Percentiles rank a stretch among this genome's conserved stretches.
Evolutionary conservation across 2,113 vertebrate genomes (phyloP).

Genomic region (Chloropsis cyanopogon): DNA sequence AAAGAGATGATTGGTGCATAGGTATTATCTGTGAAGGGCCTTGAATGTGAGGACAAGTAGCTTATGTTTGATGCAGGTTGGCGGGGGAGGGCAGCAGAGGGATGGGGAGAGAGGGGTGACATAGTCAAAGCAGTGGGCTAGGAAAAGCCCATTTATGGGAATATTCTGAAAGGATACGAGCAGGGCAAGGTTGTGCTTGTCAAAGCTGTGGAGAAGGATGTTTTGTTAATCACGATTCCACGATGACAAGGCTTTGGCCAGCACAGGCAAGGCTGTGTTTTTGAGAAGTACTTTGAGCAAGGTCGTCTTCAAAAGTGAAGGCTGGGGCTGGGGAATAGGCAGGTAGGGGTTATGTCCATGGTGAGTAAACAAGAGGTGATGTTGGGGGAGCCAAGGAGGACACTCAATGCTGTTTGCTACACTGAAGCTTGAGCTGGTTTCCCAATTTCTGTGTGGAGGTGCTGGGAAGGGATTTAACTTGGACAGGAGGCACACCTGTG

Average conservation of each 20-base stretch:
- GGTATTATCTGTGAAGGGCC: conserved; percentile 19
- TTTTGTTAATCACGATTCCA: neutral
- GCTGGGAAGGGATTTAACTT: neutral
- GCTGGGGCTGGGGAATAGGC: neutral
- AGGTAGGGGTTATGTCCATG: neutral
- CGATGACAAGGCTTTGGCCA: neutral
- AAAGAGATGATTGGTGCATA: neutral
- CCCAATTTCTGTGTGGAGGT: neutral
- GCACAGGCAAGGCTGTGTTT: neutral
- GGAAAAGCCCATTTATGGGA: neutral
- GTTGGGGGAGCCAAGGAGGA: neutral
- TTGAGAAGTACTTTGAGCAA: neutral
- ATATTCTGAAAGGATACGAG: neutral
- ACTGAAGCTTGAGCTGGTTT: neutral
- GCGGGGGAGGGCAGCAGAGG: neutral
- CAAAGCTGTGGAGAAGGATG: neutral
- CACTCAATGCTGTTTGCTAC: neutral
- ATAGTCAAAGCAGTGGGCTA: neutral
- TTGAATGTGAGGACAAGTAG: conserved; percentile 26
- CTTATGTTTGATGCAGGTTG: neutral
- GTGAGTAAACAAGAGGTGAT: neutral
- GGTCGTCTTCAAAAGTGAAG: neutral
- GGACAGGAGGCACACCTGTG: neutral
- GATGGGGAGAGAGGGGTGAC: neutral
- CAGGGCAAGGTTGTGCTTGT: neutral